Conservation (phyloP, 2,113 vertebrate genomes). For the Anas platyrhynchos region DNA sequence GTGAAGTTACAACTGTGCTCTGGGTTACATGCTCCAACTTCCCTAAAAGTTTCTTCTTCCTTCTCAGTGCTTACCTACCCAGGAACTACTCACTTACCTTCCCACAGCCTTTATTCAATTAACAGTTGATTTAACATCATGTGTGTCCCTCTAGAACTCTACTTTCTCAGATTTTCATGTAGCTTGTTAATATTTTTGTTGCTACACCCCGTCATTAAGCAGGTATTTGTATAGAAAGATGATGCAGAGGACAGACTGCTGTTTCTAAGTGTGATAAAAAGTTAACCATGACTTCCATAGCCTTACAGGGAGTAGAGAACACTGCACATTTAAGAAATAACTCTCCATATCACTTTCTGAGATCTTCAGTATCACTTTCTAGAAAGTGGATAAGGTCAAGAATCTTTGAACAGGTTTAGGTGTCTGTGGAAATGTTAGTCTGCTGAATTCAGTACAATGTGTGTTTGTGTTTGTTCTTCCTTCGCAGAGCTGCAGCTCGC, state of each 20-base stretch:
- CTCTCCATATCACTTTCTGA: background rate
- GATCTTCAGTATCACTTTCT: background rate
- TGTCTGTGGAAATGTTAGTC: background rate
- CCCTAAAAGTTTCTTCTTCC: background rate
- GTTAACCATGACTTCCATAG: background rate
- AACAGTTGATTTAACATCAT: background rate
- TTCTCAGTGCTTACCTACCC: background rate
- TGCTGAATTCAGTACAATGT: background rate
- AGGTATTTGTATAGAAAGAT: background rate
- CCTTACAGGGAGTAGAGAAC: background rate
- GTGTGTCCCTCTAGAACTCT: background rate
- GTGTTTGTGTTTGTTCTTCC: background rate
- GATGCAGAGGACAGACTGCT: background rate
- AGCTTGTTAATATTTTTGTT: background rate
- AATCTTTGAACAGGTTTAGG: background rate
- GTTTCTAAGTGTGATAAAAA: background rate
- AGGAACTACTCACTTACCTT: background rate
- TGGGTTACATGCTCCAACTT: background rate
- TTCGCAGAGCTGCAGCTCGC: conserved; percentile 88
- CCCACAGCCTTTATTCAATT: background rate
- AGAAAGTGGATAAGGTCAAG: background rate
- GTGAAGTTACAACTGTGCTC: background rate
- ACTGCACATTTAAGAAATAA: background rate
- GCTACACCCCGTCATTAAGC: background rate
- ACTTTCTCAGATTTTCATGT: background rate